Evolutionary conservation across 1,140 invertebrate genomes (phyloP), one percentile per base, ranked within the genome.

Genomic region (Reticulitermes speratus): DNA sequence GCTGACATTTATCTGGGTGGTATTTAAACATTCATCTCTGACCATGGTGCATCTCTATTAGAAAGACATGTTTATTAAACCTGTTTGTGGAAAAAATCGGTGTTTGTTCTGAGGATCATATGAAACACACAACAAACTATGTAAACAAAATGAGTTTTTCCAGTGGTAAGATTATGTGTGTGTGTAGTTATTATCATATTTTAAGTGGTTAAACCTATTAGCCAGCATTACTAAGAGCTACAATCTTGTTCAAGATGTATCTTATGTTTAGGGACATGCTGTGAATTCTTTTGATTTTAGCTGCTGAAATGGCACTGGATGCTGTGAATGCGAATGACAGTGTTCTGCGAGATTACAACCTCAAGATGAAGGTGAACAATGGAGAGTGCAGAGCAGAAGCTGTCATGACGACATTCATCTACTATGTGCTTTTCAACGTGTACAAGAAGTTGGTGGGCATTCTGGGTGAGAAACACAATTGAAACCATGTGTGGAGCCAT

Each of bases 371-470:
- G 12, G 90, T 92, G 0, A 91, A 92, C 48, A 94, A 97, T 89
- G 96, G 95, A 0, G 92, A 95, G 87, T 97, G 96, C 90, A 92
- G 94, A 85, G 91, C 95, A 0, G 96, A 97, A 89, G 92, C 93
- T 87, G 96, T 96, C 2, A 95, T 97, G 94, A 95, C 94, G 88
- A 92, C 94, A 0, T 97, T 97, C 89, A 96, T 97, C 83, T 94
- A 96, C 86, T 96, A 95, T 87, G 94, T 96, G 14, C 90, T 92
- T 7, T 90, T 92, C 32, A 91, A 91, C 44, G 90, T 92, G 45
- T 92, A 92, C 82, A 89, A 92, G 16, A 92, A 92, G 48, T 89
- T 96, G 55, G 92, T 95, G 69, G 96, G 96, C 9, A 94, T 97
- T 44, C 89, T 97, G 69, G 96, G 93, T 94, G 90, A 89, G 38